Evolutionary conservation across 2,113 vertebrate species (phyloP).

Genomic region (Montifringilla adamsi): DNA sequence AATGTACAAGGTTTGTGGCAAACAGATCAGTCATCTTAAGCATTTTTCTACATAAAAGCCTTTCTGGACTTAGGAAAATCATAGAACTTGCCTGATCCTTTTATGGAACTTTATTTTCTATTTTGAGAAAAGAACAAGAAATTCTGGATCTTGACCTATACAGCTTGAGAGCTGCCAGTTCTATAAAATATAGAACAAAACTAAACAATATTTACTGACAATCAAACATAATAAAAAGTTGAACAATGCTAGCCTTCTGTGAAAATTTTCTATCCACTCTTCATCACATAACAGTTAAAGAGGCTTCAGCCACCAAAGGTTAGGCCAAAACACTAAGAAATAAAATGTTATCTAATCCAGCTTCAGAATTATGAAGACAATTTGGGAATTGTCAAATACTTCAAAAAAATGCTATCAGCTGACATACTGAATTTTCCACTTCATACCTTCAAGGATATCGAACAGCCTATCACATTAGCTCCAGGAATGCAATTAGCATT

Average conservation of each 20-base stretch:
- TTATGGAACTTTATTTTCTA: not conserved
- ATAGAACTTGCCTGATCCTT: not conserved
- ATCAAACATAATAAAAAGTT: not conserved
- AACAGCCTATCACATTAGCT: not conserved
- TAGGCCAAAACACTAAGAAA: not conserved
- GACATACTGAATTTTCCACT: not conserved
- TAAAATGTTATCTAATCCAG: not conserved
- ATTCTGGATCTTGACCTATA: not conserved
- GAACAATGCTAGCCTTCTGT: not conserved
- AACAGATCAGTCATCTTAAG: not conserved
- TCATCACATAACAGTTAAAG: not conserved
- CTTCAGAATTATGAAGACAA: not conserved
- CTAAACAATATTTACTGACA: not conserved
- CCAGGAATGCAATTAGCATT: conserved; percentile 31
- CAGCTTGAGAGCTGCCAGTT: not conserved
- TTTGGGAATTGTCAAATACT: not conserved
- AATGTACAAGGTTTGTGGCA: not conserved
- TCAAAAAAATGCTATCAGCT: not conserved
- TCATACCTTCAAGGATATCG: conserved; percentile 10
- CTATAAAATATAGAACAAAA: not conserved
- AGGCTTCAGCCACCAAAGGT: not conserved
- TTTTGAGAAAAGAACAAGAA: not conserved
- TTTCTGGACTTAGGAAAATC: not conserved
- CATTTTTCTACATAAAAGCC: not conserved
- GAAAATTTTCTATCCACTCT: not conserved